Percentiles rank a stretch among this genome's conserved stretches.
These are phyloP conservation scores for Pinna nobilis DNA, from an alignment of 1,140 invertebrate genomes.

Conservation along the genomic window DNA sequence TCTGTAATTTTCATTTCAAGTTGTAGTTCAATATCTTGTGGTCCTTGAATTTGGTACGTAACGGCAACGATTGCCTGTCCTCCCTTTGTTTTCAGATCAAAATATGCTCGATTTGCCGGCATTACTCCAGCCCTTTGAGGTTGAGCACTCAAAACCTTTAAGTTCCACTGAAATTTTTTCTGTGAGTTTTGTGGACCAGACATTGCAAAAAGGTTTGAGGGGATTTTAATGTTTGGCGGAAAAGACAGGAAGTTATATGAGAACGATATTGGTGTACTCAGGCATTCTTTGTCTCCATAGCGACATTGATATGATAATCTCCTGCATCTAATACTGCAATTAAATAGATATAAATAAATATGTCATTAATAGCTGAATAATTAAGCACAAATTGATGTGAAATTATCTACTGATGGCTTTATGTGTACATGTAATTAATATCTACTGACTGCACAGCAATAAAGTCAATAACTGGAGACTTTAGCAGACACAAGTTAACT, in stretches of 20 bases:
- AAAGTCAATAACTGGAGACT: too few species aligned
- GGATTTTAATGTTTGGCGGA: slow-evolving; percentile 87
- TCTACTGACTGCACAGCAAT: too few species aligned
- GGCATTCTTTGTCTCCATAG: slow-evolving; percentile 82
- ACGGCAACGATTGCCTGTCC: slow-evolving; percentile 86
- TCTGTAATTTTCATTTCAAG: slow-evolving; percentile 86
- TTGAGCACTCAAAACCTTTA: slow-evolving; percentile 78
- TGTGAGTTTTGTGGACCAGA: slow-evolving; percentile 82
- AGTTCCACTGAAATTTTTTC: slow-evolving; percentile 83
- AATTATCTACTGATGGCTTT: too few species aligned
- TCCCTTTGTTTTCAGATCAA: slow-evolving; percentile 52
- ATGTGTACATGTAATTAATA: too few species aligned
- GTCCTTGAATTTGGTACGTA: slow-evolving; percentile 83
- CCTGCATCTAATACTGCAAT: slow-evolving; percentile 81
- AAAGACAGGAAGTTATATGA: slow-evolving; percentile 95
- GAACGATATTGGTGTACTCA: slow-evolving; percentile 85
- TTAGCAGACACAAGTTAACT: too few species aligned
- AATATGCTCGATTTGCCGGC: slow-evolving; percentile 54
- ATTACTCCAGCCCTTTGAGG: slow-evolving; percentile 52
- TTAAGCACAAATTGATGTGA: too few species aligned
- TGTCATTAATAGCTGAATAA: not conserved
- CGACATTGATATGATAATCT: slow-evolving; percentile 82
- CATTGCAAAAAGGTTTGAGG: slow-evolving; percentile 90
- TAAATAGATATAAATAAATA: not conserved
- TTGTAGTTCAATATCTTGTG: slow-evolving; percentile 91